Evolutionary conservation across 2,797 vertebrate species (phyloP).

Genomic region (Catostomus latipinnis): DNA sequence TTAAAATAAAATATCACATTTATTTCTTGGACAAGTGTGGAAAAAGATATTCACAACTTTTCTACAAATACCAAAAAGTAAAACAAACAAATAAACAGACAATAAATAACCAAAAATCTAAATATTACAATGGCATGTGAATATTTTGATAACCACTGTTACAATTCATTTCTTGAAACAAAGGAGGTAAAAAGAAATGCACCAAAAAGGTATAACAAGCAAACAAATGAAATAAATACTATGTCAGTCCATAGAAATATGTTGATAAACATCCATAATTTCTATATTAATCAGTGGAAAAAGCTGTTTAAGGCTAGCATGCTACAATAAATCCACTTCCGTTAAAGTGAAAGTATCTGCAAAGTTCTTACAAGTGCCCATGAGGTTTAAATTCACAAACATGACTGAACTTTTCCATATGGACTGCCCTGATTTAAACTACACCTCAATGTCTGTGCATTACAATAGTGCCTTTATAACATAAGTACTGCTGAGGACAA

Average conservation of each 20-base stretch:
- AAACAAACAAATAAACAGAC: too few relatives aligned
- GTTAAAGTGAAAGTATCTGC: background rate
- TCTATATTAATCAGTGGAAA: background rate
- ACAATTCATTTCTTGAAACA: too few relatives aligned
- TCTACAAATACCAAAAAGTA: too few relatives aligned
- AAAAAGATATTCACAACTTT: too few relatives aligned
- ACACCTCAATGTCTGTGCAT: background rate
- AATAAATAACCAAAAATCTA: too few relatives aligned
- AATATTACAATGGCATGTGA: too few relatives aligned
- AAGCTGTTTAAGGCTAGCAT: background rate
- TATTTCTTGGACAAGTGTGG: too few relatives aligned
- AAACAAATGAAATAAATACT: background rate
- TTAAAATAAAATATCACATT: too few relatives aligned
- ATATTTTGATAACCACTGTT: too few relatives aligned
- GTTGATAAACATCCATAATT: background rate
- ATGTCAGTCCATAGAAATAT: background rate
- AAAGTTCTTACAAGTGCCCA: constrained; percentile 5
- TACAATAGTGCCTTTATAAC: background rate
- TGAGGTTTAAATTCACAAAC: constrained; percentile 7
- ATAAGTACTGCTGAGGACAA: constrained; percentile 4
- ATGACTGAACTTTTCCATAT: background rate
- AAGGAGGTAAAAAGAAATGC: too few relatives aligned
- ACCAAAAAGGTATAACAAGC: too few relatives aligned
- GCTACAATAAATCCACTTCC: constrained; percentile 35
- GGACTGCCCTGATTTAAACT: constrained; percentile 11